Evolutionary conservation across 2,797 vertebrate species (phyloP).

Genomic region (Glyptemys insculpta): DNA sequence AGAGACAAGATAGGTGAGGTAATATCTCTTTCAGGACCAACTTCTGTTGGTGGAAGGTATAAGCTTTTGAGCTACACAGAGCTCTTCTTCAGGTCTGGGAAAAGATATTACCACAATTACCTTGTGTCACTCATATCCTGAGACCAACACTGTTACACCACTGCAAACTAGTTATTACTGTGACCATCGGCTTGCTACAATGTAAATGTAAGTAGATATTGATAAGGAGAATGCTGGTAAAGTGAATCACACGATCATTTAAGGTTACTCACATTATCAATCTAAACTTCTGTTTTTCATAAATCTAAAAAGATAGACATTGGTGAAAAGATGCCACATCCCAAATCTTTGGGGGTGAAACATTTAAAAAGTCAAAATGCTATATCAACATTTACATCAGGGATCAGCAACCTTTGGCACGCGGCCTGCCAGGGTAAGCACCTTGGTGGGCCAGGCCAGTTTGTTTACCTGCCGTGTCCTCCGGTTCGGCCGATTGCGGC

Average conservation of each 20-base stretch:
- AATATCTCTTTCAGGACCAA: neutral
- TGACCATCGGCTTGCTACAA: neutral
- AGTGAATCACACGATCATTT: neutral
- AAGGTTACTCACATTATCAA: neutral
- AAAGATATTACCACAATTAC: no score
- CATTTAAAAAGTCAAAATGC: neutral
- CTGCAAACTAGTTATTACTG: constrained; percentile 37
- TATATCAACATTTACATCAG: neutral
- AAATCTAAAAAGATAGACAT: neutral
- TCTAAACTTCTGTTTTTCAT: accelerated
- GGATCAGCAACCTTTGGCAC: no score
- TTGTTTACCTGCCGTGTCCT: no score
- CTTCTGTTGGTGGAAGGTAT: no score
- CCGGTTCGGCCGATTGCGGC: no score
- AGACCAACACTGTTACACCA: neutral
- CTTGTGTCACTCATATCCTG: no score
- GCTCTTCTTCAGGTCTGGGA: no score
- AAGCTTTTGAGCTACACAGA: no score
- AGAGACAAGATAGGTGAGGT: neutral
- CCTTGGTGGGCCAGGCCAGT: no score
- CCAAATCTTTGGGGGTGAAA: constrained; percentile 11
- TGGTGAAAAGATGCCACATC: accelerated
- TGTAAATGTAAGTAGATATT: constrained; percentile 10
- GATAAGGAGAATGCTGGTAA: neutral
- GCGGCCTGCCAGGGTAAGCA: no score